Conservation (phyloP, 2,797 vertebrate genomes). For the Falco peregrinus region DNA sequence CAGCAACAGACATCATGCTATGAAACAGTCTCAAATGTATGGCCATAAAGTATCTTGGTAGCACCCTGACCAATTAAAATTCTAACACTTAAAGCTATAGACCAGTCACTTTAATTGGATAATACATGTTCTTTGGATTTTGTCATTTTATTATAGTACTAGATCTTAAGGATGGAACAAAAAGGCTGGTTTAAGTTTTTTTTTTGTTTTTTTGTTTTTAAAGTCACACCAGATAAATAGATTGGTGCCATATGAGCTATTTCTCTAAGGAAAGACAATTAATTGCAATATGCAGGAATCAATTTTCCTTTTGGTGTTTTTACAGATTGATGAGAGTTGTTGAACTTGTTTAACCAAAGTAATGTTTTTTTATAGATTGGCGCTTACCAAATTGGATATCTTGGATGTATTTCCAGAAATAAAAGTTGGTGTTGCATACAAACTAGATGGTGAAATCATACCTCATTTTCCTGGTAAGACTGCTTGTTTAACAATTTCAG, state of each 20-base stretch:
- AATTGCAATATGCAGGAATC: background rate
- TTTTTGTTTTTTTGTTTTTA: background rate
- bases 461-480: conserved; percentile 94
- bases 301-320: background rate
- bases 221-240: background rate
- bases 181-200: background rate
- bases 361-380: conserved; percentile 81
- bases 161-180: background rate
- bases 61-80: background rate
- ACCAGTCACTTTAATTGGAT: background rate
- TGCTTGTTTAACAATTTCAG: background rate
- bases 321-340: background rate
- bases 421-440: conserved; percentile 93
- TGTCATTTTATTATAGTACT: background rate
- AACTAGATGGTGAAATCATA: conserved; percentile 88
- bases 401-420: conserved; percentile 92
- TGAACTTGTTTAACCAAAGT: background rate
- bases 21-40: background rate
- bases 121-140: background rate
- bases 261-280: background rate
- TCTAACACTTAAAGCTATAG: background rate
- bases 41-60: background rate
- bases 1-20: background rate
- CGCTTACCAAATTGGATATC: conserved; percentile 98
- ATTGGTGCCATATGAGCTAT: background rate